A percentile compares a stretch with the other conserved stretches of the same genome.
phyloP scores from a whole-genome alignment of 2,888 invertebrate genomes.

The Scaptomyza reducta region DNA sequence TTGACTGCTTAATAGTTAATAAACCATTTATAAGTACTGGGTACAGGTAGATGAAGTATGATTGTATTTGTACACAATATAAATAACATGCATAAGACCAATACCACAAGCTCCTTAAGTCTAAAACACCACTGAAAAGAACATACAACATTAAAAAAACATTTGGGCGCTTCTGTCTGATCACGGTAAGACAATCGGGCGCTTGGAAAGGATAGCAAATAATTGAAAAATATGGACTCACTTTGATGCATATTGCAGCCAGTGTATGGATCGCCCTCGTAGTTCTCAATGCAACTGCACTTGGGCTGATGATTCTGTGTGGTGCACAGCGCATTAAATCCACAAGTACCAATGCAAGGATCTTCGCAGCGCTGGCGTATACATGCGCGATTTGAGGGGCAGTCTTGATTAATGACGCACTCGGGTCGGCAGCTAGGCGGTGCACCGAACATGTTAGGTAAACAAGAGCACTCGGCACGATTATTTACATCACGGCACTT shows the following conservation, averaged over 20 bases:
- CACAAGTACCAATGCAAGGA: constrained; percentile 91
- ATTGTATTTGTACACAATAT: constrained; percentile 61
- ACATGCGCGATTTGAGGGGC: constrained; percentile 89
- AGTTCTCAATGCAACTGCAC: constrained; percentile 89
- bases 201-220: constrained; percentile 34
- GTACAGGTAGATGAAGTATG: constrained; percentile 31
- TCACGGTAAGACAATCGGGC: constrained; percentile 16
- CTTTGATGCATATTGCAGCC: constrained; percentile 88
- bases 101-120: constrained; percentile 43
- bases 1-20: background rate
- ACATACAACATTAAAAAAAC: constrained; percentile 70
- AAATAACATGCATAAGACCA: constrained; percentile 63
- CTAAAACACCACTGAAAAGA: constrained; percentile 67
- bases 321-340: constrained; percentile 88
- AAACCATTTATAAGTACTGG: constrained; percentile 8
- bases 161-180: constrained; percentile 14
- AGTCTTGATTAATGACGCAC: constrained; percentile 90
- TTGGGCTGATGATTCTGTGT: constrained; percentile 90
- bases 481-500: constrained; percentile 88
- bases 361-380: constrained; percentile 89
- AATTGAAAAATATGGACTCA: constrained; percentile 84
- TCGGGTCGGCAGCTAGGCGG: constrained; percentile 92
- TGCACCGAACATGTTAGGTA: constrained; percentile 89
- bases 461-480: constrained; percentile 90
- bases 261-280: constrained; percentile 92